These are phyloP conservation scores for Slavum lentiscoides DNA, from an alignment of 2,888 invertebrate genomes.

Conservation along the genomic window DNA sequence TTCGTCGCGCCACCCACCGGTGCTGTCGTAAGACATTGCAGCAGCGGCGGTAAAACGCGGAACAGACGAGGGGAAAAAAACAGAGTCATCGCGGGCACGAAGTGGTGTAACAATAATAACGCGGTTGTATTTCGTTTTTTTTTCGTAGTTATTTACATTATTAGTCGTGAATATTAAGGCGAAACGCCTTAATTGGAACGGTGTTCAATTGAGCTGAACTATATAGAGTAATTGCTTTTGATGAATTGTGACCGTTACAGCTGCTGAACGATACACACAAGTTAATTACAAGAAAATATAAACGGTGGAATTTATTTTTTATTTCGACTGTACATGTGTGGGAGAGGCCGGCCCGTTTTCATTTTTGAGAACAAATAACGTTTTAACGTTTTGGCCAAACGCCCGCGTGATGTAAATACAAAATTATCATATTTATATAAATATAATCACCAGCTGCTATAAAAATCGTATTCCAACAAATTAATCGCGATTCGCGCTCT, in stretches of 20 bases:
- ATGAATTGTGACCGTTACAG: conserved; percentile 2
- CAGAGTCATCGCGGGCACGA: no score
- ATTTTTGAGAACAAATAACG: neutral
- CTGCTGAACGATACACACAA: neutral
- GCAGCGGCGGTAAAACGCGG: no score
- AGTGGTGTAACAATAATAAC: no score
- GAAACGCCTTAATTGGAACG: neutral
- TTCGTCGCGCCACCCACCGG: no score
- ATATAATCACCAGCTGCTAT: no score
- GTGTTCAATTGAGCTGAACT: conserved; percentile 20
- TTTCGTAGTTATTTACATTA: neutral
- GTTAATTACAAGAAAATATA: neutral
- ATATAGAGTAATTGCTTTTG: conserved; percentile 13
- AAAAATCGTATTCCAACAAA: no score
- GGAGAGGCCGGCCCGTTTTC: neutral
- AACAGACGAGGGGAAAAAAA: no score
- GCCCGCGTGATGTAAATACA: neutral
- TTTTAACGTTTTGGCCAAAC: neutral
- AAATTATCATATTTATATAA: no score
- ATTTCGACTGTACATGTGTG: neutral
- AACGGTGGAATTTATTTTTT: neutral
- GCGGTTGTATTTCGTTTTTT: no score
- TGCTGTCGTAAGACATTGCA: no score
- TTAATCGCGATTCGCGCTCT: no score
- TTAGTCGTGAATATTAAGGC: neutral